Percentiles rank a stretch among this genome's conserved stretches.
Evolutionary conservation across 2,888 invertebrate genomes (phyloP).

Genomic region (Himalopsyche japonica): DNA sequence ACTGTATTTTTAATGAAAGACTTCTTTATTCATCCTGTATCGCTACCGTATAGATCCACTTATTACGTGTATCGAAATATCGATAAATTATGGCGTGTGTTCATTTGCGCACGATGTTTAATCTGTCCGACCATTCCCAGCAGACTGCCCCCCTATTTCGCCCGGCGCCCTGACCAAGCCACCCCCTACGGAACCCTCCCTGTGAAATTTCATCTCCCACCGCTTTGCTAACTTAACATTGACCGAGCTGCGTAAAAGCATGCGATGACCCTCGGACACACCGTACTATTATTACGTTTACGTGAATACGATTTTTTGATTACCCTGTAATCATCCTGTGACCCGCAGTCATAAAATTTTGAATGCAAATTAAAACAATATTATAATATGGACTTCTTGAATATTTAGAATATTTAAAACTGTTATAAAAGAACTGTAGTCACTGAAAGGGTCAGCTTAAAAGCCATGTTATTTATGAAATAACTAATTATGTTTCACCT

Average conservation of each 20-base stretch:
- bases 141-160: conserved; percentile 44
- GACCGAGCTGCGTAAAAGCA: neutral
- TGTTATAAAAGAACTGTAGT: too few species aligned
- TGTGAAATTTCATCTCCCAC: neutral
- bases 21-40: neutral
- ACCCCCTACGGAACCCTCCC: neutral
- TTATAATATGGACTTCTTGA: neutral
- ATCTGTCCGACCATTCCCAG: conserved; percentile 52
- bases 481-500: too few species aligned
- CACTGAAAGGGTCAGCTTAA: too few species aligned
- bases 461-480: too few species aligned
- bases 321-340: neutral
- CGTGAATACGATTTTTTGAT: neutral
- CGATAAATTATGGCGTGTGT: conserved; percentile 59
- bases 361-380: too few species aligned
- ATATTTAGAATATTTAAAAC: neutral
- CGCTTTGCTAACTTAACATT: neutral
- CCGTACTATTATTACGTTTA: neutral
- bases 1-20: neutral
- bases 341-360: neutral
- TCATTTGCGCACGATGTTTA: conserved; percentile 62
- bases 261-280: neutral
- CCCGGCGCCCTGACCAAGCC: conserved; percentile 31
- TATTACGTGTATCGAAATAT: conserved; percentile 40
- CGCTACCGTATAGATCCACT: conserved; percentile 10